Percentiles rank a stretch among this genome's conserved stretches.
Evolutionary conservation across 2,888 invertebrate species (phyloP).

Genomic region (Microdon myrmicae): DNA sequence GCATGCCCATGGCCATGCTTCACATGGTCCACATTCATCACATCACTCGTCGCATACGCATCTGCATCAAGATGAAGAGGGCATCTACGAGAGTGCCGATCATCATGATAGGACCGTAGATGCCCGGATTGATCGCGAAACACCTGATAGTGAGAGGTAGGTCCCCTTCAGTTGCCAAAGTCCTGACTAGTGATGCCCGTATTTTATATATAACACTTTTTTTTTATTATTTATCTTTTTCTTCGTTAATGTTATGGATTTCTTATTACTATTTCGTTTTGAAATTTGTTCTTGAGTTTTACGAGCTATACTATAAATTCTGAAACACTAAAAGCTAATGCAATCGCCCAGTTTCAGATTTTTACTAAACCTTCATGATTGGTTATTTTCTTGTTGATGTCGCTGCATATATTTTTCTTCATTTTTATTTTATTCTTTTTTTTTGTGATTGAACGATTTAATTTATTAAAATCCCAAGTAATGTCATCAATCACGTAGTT

Average conservation of each 20-base stretch:
- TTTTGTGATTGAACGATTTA: not conserved
- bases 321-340: not conserved
- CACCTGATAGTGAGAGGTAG: constrained; percentile 91
- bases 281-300: not conserved
- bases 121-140: constrained; percentile 79
- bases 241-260: constrained; percentile 28
- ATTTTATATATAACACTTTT: constrained; percentile 9
- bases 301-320: not conserved
- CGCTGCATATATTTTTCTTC: not conserved
- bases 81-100: constrained; percentile 88
- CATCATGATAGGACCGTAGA: constrained; percentile 76
- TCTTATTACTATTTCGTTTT: constrained; percentile 11
- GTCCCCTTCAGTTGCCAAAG: constrained; percentile 56
- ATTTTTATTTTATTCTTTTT: not conserved
- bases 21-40: constrained; percentile 68
- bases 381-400: constrained; percentile 4
- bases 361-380: constrained; percentile 2
- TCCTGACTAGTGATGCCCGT: constrained; percentile 30
- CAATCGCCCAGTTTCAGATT: not conserved
- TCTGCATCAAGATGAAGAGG: constrained; percentile 80
- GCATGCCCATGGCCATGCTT: constrained; percentile 67
- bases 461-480: not conserved
- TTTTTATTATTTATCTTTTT: constrained; percentile 6
- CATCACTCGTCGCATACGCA: constrained; percentile 71
- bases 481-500: too few species aligned